phyloP scores from a whole-genome alignment of 2,113 vertebrate genomes.

The Perccottus glenii region DNA sequence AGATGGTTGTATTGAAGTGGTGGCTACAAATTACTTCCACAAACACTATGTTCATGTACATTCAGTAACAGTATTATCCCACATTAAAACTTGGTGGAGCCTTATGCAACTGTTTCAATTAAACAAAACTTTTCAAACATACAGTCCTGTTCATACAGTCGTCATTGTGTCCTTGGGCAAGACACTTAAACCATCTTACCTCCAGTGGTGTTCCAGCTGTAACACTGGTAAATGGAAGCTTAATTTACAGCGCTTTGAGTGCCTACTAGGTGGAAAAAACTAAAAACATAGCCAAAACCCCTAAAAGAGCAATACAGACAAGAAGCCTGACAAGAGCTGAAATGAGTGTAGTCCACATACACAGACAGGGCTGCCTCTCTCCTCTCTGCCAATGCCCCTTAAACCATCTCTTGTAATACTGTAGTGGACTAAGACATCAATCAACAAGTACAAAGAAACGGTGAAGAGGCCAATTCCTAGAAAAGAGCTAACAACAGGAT shows the following conservation, averaged over 20 bases:
- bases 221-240: too few species aligned
- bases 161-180: too few species aligned
- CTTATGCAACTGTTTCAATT: not conserved
- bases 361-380: slow-evolving; percentile 15
- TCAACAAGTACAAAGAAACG: slow-evolving; percentile 40
- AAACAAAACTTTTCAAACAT: too few species aligned
- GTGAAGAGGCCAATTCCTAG: slow-evolving; percentile 37
- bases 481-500: slow-evolving; percentile 24
- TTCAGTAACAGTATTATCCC: not conserved
- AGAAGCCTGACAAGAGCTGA: slow-evolving; percentile 13
- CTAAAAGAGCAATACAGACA: not conserved
- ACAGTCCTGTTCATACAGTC: too few species aligned
- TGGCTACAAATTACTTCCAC: not conserved
- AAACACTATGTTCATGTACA: not conserved
- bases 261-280: too few species aligned
- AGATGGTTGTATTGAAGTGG: not conserved
- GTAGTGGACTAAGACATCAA: slow-evolving; percentile 31
- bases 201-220: too few species aligned
- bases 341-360: slow-evolving; percentile 30
- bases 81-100: not conserved
- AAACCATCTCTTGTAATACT: not conserved
- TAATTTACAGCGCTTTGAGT: too few species aligned
- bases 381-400: slow-evolving; percentile 4
- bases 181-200: too few species aligned
- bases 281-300: not conserved